Percentiles rank a stretch among this genome's conserved stretches.
Conservation (phyloP, 2,888 invertebrate species). For the Cynaeus angustus region DNA sequence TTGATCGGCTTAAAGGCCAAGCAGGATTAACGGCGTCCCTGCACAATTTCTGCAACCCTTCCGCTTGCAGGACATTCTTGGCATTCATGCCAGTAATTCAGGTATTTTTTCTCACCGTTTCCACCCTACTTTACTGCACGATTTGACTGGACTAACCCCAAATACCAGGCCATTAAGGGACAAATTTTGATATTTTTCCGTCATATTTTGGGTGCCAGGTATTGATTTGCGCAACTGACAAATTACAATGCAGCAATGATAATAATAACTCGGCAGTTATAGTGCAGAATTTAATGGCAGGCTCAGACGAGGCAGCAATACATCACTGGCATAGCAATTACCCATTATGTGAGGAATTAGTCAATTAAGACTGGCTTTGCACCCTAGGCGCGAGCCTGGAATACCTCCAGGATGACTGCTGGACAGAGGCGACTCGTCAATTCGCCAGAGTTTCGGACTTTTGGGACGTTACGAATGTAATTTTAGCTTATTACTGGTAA, state of each 20-base stretch:
- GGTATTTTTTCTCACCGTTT: conserved; percentile 14
- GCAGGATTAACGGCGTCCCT: conserved; percentile 54
- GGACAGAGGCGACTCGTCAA: conserved; percentile 60
- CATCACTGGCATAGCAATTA: conserved; percentile 71
- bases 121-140: not conserved
- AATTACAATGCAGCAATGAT: conserved; percentile 41
- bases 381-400: conserved; percentile 66
- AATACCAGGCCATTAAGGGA: conserved; percentile 54
- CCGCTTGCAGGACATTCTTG: conserved; percentile 56
- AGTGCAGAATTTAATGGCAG: conserved; percentile 64
- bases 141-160: conserved; percentile 21
- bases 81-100: conserved; percentile 45
- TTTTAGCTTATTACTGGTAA: conserved; percentile 32
- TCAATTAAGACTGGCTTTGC: conserved; percentile 68
- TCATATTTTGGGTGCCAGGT: not conserved
- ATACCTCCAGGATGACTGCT: conserved; percentile 67
- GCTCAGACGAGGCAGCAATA: conserved; percentile 64
- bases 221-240: conserved; percentile 34
- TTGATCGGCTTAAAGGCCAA: conserved; percentile 62
- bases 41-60: conserved; percentile 47
- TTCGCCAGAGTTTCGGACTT: conserved; percentile 13
- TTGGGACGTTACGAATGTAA: conserved; percentile 20
- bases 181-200: conserved; percentile 28
- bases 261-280: conserved; percentile 52
- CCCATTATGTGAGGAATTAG: conserved; percentile 71